These are phyloP conservation scores for Iguana delicatissima DNA, from an alignment of 2,797 vertebrate species.

Conservation along the genomic window DNA sequence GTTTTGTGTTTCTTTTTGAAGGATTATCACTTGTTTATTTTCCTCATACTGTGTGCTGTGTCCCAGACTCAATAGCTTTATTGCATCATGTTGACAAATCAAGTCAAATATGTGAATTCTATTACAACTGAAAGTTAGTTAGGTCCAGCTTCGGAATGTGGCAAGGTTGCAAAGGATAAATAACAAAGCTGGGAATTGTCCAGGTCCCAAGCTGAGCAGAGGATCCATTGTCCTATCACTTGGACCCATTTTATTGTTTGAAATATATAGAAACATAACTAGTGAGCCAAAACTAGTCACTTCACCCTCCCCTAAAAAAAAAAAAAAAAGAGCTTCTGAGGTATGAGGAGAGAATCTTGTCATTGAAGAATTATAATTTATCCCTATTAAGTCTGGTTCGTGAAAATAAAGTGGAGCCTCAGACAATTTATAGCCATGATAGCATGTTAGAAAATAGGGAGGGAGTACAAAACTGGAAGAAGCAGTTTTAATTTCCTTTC, in stretches of 20 bases:
- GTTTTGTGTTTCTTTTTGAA: conserved; percentile 55
- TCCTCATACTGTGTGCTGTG: conserved; percentile 38
- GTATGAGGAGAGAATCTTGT: background rate
- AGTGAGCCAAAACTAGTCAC: background rate
- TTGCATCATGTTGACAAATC: conserved; percentile 36
- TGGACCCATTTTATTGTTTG: background rate
- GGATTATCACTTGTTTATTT: conserved; percentile 59
- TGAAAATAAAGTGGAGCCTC: conserved; percentile 38
- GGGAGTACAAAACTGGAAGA: background rate
- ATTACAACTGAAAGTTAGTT: conserved; percentile 41
- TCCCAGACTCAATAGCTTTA: conserved; percentile 32
- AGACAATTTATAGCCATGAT: background rate
- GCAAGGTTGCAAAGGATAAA: background rate
- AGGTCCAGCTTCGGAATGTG: background rate
- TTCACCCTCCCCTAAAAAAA: background rate
- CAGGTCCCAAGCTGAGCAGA: background rate
- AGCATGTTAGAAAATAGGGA: background rate
- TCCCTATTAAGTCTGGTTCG: background rate
- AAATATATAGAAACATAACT: background rate
- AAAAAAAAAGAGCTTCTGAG: background rate
- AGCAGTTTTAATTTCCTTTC: conserved; percentile 1
- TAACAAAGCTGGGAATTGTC: background rate
- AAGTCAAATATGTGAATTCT: conserved; percentile 34
- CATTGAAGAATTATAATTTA: background rate
- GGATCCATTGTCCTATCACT: background rate